Evolutionary conservation across 2,888 invertebrate genomes (phyloP).

Genomic region (Eristalis arbustorum): DNA sequence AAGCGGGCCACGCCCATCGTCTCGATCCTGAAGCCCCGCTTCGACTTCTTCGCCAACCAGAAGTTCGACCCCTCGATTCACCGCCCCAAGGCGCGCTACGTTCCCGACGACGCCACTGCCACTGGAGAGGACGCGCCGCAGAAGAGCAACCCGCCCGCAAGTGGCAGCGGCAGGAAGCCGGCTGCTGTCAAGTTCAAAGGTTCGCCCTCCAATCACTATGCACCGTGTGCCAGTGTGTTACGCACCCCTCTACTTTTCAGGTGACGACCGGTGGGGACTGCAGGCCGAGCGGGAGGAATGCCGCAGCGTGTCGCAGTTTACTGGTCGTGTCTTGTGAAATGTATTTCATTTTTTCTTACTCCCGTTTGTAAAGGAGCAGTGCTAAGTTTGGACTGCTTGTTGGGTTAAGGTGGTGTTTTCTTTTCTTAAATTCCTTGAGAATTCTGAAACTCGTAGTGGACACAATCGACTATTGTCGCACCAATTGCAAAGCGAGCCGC

Average conservation of each 20-base stretch:
- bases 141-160: constrained; percentile 80
- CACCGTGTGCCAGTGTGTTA: constrained; percentile 69
- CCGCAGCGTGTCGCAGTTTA: not conserved
- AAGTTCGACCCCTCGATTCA: constrained; percentile 88
- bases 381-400: too few relatives aligned
- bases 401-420: too few relatives aligned
- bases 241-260: constrained; percentile 48
- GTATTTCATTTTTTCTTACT: not conserved
- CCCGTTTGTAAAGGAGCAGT: too few relatives aligned
- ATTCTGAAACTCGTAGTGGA: too few relatives aligned
- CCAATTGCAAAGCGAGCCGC: too few relatives aligned
- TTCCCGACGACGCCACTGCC: too few relatives aligned
- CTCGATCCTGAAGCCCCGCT: constrained; percentile 79
- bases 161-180: constrained; percentile 72
- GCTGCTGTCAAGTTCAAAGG: constrained; percentile 79
- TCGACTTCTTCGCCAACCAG: constrained; percentile 83
- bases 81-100: constrained; percentile 88
- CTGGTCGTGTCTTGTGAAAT: constrained; percentile 1
- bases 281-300: not conserved
- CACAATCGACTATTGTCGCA: too few relatives aligned
- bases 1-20: constrained; percentile 78
- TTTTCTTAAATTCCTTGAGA: too few relatives aligned
- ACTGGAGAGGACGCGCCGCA: constrained; percentile 82
- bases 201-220: constrained; percentile 69
- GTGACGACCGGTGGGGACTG: not conserved